phyloP scores from a whole-genome alignment of 2,797 vertebrate species.

The Argentina silus region DNA sequence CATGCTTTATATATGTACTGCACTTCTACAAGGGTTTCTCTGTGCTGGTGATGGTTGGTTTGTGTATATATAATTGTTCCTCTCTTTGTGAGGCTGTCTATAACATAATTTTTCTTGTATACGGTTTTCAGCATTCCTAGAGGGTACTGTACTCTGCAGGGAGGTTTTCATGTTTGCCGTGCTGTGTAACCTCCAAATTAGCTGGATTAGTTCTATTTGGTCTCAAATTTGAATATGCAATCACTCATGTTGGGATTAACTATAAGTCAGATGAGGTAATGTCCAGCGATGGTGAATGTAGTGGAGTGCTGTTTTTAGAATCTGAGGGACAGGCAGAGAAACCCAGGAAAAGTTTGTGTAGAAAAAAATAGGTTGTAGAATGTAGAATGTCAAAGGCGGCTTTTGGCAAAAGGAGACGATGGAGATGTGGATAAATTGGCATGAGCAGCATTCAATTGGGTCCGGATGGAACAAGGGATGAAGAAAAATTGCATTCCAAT shows the following conservation, averaged over 20 bases:
- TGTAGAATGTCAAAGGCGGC: slow-evolving; percentile 25
- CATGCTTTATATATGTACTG: background rate
- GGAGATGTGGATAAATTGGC: slow-evolving; percentile 39
- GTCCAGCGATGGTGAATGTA: slow-evolving; percentile 8
- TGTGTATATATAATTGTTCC: background rate
- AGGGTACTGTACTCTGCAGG: background rate
- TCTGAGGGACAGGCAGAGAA: slow-evolving; percentile 6
- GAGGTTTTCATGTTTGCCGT: background rate
- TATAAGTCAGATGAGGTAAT: background rate
- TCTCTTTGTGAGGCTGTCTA: background rate
- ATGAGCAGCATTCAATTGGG: slow-evolving; percentile 35
- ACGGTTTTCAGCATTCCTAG: background rate
- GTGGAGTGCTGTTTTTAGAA: background rate
- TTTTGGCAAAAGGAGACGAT: slow-evolving; percentile 41
- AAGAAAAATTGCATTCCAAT: slow-evolving; percentile 5
- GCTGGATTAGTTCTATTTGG: background rate
- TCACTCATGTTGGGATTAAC: background rate
- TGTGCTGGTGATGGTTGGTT: background rate
- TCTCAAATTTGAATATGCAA: background rate
- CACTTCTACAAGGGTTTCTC: background rate
- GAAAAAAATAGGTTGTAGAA: slow-evolving; percentile 22
- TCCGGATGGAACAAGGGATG: slow-evolving; percentile 25
- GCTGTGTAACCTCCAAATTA: background rate
- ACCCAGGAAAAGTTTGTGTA: slow-evolving; percentile 2
- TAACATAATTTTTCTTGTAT: background rate